Percentiles rank a stretch among this genome's conserved stretches.
Conservation (phyloP, 2,113 vertebrate genomes). For the Dromaius novaehollandiae region DNA sequence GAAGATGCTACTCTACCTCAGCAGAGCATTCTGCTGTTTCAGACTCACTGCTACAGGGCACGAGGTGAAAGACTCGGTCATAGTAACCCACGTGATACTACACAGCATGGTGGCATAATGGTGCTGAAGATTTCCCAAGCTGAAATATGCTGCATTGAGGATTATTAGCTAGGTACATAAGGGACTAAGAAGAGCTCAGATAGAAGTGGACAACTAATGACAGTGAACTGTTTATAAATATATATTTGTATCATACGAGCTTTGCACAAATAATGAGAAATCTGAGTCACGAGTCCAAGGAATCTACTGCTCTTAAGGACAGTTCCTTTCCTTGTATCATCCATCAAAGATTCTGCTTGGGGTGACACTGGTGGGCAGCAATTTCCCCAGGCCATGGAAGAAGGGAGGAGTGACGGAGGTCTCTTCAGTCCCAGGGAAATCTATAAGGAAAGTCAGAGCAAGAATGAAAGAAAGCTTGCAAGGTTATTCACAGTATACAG, state of each 20-base stretch:
- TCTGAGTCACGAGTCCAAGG: neutral
- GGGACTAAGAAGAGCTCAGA: neutral
- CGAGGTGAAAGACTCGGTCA: neutral
- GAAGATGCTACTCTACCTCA: neutral
- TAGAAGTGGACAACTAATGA: neutral
- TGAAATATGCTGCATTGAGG: neutral
- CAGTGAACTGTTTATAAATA: neutral
- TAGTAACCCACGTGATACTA: neutral
- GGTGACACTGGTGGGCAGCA: neutral
- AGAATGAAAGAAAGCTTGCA: neutral
- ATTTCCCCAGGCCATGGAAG: neutral
- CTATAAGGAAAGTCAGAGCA: slow-evolving; percentile 19
- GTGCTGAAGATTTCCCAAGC: neutral
- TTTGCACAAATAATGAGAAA: neutral
- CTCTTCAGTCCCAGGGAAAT: slow-evolving; percentile 22
- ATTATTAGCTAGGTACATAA: neutral
- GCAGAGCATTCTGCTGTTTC: neutral
- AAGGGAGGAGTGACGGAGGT: neutral
- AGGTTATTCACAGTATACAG: neutral
- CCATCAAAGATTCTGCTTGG: neutral
- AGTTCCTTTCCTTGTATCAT: neutral
- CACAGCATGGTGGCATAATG: neutral
- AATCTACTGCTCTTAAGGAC: neutral
- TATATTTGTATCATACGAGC: neutral
- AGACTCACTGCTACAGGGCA: neutral